These are phyloP conservation scores for Vombatus ursinus DNA, from an alignment of 2,113 vertebrate species.

Conservation along the genomic window DNA sequence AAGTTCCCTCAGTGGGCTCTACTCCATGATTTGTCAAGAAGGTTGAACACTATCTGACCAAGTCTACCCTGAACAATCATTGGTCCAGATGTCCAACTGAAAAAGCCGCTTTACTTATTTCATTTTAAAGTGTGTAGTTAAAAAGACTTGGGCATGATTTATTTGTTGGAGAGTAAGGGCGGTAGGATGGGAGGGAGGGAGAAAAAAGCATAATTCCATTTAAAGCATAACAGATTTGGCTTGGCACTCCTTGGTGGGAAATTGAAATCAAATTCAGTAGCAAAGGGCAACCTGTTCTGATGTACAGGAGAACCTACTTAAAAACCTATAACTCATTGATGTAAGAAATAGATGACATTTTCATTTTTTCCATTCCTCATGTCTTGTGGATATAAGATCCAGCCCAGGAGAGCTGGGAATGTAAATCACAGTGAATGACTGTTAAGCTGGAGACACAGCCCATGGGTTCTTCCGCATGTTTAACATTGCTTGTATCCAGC, in stretches of 20 bases:
- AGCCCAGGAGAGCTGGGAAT: constrained; percentile 55
- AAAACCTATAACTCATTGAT: constrained; percentile 72
- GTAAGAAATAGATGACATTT: constrained; percentile 70
- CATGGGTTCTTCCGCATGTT: constrained; percentile 12
- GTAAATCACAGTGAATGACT: constrained; percentile 71
- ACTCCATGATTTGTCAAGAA: constrained; percentile 42
- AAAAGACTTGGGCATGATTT: constrained; percentile 54
- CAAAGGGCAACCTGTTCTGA: constrained; percentile 68
- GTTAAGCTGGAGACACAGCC: constrained; percentile 12
- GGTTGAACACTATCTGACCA: constrained; percentile 24
- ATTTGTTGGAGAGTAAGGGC: constrained; percentile 36
- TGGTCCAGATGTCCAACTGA: constrained; percentile 56
- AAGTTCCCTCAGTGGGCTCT: not conserved
- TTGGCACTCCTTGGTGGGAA: constrained; percentile 66
- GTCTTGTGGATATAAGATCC: constrained; percentile 62
- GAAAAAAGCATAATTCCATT: constrained; percentile 64
- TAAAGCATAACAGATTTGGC: constrained; percentile 75
- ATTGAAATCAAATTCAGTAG: constrained; percentile 82
- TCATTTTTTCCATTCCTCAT: constrained; percentile 71
- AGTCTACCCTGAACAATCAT: constrained; percentile 47
- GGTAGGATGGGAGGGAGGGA: constrained; percentile 38
- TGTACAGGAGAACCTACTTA: constrained; percentile 69
- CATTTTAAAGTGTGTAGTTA: constrained; percentile 65
- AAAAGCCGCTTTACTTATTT: constrained; percentile 61
- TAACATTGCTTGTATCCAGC: constrained; percentile 29